A percentile compares a stretch with the other conserved stretches of the same genome.
Evolutionary conservation across 2,888 invertebrate species (phyloP).

Genomic region (Scelioninae gen. 1): DNA sequence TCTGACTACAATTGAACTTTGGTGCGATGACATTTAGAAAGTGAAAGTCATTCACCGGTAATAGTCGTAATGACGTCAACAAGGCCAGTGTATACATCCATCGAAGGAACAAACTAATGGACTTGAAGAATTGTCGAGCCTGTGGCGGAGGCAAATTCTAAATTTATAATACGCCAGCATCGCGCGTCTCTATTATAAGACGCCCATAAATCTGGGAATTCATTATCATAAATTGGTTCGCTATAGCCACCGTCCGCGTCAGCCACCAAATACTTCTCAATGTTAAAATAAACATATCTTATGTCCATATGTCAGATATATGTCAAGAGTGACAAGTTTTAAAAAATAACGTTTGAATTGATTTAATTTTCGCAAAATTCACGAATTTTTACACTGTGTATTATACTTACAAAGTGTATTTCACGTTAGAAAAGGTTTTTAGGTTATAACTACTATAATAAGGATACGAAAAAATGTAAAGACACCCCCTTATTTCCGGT

Average conservation of each 20-base stretch:
- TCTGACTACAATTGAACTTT: slow-evolving; percentile 33
- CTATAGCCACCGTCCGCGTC: slow-evolving; percentile 75
- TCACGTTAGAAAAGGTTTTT: too few species aligned
- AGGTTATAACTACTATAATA: too few species aligned
- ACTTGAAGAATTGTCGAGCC: slow-evolving; percentile 68
- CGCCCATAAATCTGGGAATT: slow-evolving; percentile 78
- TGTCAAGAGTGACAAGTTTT: slow-evolving; percentile 33
- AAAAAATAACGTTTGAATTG: background rate
- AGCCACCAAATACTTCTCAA: slow-evolving; percentile 72
- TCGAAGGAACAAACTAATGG: slow-evolving; percentile 74
- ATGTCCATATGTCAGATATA: slow-evolving; percentile 40
- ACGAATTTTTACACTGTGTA: too few species aligned
- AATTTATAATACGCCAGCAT: slow-evolving; percentile 76
- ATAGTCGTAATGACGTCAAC: slow-evolving; percentile 72
- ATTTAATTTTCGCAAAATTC: too few species aligned
- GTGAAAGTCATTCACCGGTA: slow-evolving; percentile 54
- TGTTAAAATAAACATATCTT: slow-evolving; percentile 53
- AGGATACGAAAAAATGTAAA: too few species aligned
- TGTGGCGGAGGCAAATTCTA: slow-evolving; percentile 77
- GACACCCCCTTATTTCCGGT: too few species aligned
- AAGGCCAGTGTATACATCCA: slow-evolving; percentile 74
- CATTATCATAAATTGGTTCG: slow-evolving; percentile 82
- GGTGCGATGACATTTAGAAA: slow-evolving; percentile 51
- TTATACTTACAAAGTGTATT: too few species aligned
- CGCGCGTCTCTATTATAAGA: slow-evolving; percentile 79